Evolutionary conservation across 2,888 invertebrate species (phyloP), one percentile per base, ranked within the genome.

Genomic region (Linnaemya vulpina): DNA sequence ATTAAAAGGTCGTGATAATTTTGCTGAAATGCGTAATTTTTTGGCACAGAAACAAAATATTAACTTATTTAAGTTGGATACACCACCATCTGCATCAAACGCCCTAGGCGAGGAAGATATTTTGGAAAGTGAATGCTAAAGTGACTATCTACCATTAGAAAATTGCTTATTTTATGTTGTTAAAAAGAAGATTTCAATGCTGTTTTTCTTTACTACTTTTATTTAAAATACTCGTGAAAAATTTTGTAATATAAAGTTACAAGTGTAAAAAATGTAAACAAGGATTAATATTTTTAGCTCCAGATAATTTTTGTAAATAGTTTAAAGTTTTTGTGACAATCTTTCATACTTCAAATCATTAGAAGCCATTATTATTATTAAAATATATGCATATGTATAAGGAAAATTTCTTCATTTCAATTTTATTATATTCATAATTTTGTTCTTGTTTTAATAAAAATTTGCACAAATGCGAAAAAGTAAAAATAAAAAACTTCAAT

Each of bases 1-100:
- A 46, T 75, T 89, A 17, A 91, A 91, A 73, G 89, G 90, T 35
- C 89, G 89, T 8, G 92, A 92, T 77, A 90, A 91, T 51, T 92
- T 90, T 87, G 90, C 90, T n/a, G 92, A 92, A 88, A 90, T 91
- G 90, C 90, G 92, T 20, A 90, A 91, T 67, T 92, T 92, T 87
- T 87, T 92, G 73, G 91, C 90, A 20, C 90, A 91, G 76, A 92
- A 92, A 82, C 89, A 91, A 79, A 90, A 90, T 20, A 89, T 92
- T 15, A 92, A 91, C 88, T 87, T 92, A 35, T 92, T 92, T 71
- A 88, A 89, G 38, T 71, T 90, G 58, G 88, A 89, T 38, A 40
- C 68, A 10, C 86, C 88, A 40, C 84, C 87, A 38, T 81, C 89
- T 4, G 60, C 84, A 35, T 67, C 78, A 22, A 85, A 83, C 40